Percentiles rank a stretch among this genome's conserved stretches.
These are phyloP conservation scores for Pocota personata DNA, from an alignment of 2,888 invertebrate genomes.

Conservation along the genomic window DNA sequence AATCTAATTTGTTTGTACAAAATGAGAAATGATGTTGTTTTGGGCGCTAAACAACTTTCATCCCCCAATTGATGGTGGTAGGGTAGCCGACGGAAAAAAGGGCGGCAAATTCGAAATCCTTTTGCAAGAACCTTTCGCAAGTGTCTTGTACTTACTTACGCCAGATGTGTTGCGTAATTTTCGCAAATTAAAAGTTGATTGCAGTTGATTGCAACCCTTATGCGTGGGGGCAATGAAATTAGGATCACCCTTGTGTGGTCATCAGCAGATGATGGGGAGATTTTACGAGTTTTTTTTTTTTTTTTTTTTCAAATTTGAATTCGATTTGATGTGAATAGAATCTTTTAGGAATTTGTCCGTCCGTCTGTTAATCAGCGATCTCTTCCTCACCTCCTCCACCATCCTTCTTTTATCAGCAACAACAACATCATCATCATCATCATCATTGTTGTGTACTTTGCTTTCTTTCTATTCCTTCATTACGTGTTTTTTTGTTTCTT, in stretches of 20 bases:
- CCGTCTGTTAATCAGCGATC: constrained; percentile 22
- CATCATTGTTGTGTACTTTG: constrained; percentile 42
- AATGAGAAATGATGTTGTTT: constrained; percentile 3
- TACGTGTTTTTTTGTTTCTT: constrained; percentile 23
- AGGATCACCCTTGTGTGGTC: neutral
- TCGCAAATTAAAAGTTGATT: constrained; percentile 25
- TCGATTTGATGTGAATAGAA: neutral
- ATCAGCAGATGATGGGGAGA: neutral
- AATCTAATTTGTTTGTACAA: constrained; percentile 63
- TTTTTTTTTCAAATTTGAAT: neutral
- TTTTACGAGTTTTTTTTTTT: neutral
- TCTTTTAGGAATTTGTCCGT: constrained; percentile 2
- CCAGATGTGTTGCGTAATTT: constrained; percentile 54
- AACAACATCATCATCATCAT: constrained; percentile 28
- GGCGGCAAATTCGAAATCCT: neutral
- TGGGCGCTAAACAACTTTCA: neutral
- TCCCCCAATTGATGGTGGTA: neutral
- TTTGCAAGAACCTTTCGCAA: neutral
- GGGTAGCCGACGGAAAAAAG: neutral
- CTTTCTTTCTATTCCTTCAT: constrained; percentile 40
- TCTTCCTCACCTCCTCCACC: constrained; percentile 14
- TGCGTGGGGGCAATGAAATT: neutral
- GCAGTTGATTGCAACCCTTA: constrained; percentile 35
- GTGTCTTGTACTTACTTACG: neutral
- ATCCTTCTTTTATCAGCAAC: constrained; percentile 19